Conservation (phyloP, 2,888 invertebrate species). For the Hoplodrina blanda region DNA sequence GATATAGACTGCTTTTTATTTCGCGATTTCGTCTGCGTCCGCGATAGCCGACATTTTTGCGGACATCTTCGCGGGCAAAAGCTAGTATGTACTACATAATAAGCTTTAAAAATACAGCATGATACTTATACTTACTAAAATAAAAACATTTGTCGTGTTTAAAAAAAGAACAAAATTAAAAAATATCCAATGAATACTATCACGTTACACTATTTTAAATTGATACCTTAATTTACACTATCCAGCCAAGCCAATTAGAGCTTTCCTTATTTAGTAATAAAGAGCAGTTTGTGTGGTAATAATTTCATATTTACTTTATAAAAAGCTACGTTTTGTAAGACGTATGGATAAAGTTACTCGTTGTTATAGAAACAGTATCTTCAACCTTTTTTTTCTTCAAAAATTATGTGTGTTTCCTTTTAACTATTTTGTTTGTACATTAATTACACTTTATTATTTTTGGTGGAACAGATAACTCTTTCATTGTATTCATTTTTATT, state of each 20-base stretch:
- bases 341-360: conserved; percentile 46
- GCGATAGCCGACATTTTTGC: too few relatives aligned
- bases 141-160: conserved; percentile 71
- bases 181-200: conserved; percentile 77
- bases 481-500: neutral
- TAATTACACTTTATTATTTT: conserved; percentile 13
- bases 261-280: conserved; percentile 39
- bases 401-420: conserved; percentile 50
- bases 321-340: conserved; percentile 28
- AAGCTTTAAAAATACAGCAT: too few relatives aligned
- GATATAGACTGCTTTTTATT: too few relatives aligned
- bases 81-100: too few relatives aligned
- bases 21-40: too few relatives aligned
- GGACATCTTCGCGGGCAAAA: too few relatives aligned
- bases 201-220: conserved; percentile 75
- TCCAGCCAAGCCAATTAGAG: conserved; percentile 48
- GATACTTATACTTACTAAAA: too few relatives aligned
- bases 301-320: conserved; percentile 1
- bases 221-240: conserved; percentile 76
- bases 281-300: neutral
- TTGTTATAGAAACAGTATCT: conserved; percentile 43
- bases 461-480: neutral
- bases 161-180: conserved; percentile 42
- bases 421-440: conserved; percentile 20
- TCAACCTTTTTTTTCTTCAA: conserved; percentile 14